Conservation (phyloP, 1,140 invertebrate species). For the Caenorhabditis brenneri region DNA sequence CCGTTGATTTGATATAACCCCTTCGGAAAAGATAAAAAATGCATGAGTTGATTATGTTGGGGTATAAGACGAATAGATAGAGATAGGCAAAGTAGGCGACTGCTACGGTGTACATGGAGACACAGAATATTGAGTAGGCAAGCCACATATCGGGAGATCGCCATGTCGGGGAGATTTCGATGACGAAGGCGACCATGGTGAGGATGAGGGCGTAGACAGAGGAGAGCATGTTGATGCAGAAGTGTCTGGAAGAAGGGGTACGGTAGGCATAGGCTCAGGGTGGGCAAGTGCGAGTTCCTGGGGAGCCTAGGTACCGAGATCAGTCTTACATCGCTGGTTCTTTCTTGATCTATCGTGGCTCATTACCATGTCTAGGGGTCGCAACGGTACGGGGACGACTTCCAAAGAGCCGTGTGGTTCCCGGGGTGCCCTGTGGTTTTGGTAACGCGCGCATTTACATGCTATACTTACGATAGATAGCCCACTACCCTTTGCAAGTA, state of each 20-base stretch:
- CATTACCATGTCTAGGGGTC: too few relatives aligned
- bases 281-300: too few relatives aligned
- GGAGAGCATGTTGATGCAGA: constrained; percentile 67
- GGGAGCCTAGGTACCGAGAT: too few relatives aligned
- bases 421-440: too few relatives aligned
- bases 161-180: constrained; percentile 69
- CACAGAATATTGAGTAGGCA: not conserved
- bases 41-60: not conserved
- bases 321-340: too few relatives aligned
- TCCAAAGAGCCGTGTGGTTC: too few relatives aligned
- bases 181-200: constrained; percentile 66
- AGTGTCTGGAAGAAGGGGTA: constrained; percentile 62
- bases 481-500: too few relatives aligned
- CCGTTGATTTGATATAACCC: not conserved
- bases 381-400: too few relatives aligned
- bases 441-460: too few relatives aligned
- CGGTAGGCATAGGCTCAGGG: too few relatives aligned
- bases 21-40: not conserved
- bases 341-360: too few relatives aligned
- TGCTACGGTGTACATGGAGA: not conserved
- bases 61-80: constrained; percentile 4
- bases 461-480: too few relatives aligned
- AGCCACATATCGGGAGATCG: constrained; percentile 53
- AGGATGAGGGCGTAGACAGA: constrained; percentile 65
- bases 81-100: not conserved